phyloP scores from a whole-genome alignment of 2,797 vertebrate genomes.

The Anisognathus igniventris region DNA sequence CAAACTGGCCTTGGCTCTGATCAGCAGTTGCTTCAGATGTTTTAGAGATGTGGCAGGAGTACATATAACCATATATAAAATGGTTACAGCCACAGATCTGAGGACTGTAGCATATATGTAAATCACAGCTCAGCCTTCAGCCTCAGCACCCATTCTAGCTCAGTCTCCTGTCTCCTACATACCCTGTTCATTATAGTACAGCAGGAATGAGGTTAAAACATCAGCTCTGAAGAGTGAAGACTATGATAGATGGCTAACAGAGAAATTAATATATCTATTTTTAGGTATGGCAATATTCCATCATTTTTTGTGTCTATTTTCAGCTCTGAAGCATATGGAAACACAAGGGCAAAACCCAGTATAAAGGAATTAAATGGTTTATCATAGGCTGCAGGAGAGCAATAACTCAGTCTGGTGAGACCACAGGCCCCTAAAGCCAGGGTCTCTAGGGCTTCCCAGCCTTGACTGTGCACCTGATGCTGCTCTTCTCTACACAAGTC shows the following conservation, averaged over 20 bases:
- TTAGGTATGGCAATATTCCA: background rate
- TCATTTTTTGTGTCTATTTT: background rate
- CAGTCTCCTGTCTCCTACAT: background rate
- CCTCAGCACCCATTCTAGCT: background rate
- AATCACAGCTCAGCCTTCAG: background rate
- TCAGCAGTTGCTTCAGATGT: background rate
- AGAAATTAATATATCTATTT: background rate
- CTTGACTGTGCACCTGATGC: rapidly evolving
- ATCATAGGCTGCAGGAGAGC: background rate
- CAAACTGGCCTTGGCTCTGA: background rate
- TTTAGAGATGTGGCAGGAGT: background rate
- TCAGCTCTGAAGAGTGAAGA: background rate
- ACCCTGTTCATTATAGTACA: background rate
- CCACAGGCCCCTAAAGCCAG: background rate
- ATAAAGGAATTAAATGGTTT: background rate
- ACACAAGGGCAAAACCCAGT: background rate
- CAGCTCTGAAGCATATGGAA: background rate
- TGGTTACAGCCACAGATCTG: background rate
- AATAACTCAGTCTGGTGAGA: background rate
- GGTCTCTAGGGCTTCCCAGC: background rate
- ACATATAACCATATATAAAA: background rate
- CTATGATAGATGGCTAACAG: background rate
- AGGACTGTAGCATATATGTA: background rate
- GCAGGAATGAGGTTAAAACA: background rate
- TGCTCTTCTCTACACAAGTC: background rate